Evolutionary conservation across 2,113 vertebrate genomes (phyloP).

Genomic region (Anser cygnoides): DNA sequence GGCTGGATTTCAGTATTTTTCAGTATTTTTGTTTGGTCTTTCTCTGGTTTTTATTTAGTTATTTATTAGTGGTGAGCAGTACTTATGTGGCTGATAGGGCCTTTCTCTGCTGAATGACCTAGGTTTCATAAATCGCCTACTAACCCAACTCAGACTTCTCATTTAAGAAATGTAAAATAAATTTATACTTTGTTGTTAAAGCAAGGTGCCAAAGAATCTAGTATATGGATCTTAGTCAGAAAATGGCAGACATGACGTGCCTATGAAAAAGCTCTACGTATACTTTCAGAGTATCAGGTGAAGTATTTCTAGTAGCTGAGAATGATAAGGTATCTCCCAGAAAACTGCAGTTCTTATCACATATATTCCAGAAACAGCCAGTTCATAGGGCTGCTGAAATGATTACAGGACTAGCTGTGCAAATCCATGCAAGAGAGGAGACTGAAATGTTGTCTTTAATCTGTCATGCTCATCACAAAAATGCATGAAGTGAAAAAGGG

Average conservation of each 20-base stretch:
- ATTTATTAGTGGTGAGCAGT: neutral
- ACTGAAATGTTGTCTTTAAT: neutral
- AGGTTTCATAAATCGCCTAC: neutral
- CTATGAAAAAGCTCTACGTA: neutral
- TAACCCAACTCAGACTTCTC: neutral
- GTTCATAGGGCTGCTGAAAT: neutral
- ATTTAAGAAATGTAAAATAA: neutral
- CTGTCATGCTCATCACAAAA: neutral
- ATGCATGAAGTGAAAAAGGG: neutral
- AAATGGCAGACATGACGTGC: neutral
- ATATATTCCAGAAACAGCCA: neutral
- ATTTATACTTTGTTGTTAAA: neutral
- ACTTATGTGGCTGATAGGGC: neutral
- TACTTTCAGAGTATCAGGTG: neutral
- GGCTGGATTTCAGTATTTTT: neutral
- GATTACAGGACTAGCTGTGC: neutral
- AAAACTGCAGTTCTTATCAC: neutral
- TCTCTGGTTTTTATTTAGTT: neutral
- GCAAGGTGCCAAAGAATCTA: neutral
- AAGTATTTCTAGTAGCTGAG: neutral
- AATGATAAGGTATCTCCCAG: neutral
- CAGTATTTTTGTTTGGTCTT: neutral
- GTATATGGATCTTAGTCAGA: fast-evolving
- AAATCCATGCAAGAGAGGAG: neutral
- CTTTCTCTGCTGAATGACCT: neutral